phyloP scores from a whole-genome alignment of 2,888 invertebrate genomes.

The Hypomecis punctinalis region DNA sequence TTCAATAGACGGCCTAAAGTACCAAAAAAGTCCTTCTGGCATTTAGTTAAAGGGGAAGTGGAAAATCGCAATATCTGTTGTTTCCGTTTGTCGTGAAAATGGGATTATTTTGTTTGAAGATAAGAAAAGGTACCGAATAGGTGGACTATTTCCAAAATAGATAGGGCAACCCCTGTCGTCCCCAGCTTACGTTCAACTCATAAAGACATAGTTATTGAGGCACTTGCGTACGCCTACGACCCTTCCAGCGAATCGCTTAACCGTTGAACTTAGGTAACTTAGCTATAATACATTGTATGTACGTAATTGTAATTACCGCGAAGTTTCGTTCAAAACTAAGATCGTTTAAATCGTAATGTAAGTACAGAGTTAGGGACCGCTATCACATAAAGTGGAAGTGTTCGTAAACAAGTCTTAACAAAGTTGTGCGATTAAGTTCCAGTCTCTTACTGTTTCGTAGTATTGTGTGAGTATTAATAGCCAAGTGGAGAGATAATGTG shows the following conservation, averaged over 20 bases:
- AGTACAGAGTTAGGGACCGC: conserved; percentile 65
- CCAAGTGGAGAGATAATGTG: conserved; percentile 55
- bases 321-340: conserved; percentile 61
- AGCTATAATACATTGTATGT: conserved; percentile 37
- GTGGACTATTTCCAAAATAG: conserved; percentile 40
- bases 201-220: conserved; percentile 41
- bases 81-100: conserved; percentile 33
- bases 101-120: conserved; percentile 37
- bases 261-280: conserved; percentile 16
- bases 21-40: conserved; percentile 33
- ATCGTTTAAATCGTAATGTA: conserved; percentile 65
- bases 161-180: conserved; percentile 42
- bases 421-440: conserved; percentile 77
- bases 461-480: conserved; percentile 66
- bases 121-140: conserved; percentile 38
- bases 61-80: conserved; percentile 35
- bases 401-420: conserved; percentile 78
- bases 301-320: conserved; percentile 52
- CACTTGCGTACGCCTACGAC: conserved; percentile 37
- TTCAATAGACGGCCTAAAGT: conserved; percentile 33
- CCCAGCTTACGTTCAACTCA: conserved; percentile 39
- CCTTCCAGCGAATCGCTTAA: conserved; percentile 36
- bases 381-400: conserved; percentile 75
- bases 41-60: conserved; percentile 34
- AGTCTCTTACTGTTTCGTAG: conserved; percentile 67